Evolutionary conservation across 2,113 vertebrate species (phyloP).

Genomic region (Mionectes macconnelli): DNA sequence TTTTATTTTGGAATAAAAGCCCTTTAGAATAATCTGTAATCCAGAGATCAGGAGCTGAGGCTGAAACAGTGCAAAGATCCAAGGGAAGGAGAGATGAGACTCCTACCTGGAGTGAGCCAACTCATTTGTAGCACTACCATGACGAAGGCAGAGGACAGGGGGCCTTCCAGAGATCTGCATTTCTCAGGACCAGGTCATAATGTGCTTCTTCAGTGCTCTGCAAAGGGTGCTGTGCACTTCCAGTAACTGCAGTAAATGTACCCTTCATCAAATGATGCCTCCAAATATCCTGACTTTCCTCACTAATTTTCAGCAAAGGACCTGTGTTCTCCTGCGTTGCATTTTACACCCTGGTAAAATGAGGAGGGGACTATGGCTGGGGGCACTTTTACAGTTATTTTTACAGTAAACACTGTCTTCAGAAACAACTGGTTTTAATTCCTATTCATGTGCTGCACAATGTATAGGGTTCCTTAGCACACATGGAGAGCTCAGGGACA

Average conservation of each 20-base stretch:
- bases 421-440: neutral
- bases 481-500: neutral
- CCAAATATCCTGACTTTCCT: neutral
- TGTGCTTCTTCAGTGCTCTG: neutral
- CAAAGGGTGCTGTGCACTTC: neutral
- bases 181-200: neutral
- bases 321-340: neutral
- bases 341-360: neutral
- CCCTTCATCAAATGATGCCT: neutral
- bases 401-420: neutral
- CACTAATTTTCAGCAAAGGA: neutral
- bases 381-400: neutral
- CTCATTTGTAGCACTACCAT: neutral
- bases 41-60: neutral
- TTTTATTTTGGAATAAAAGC: neutral
- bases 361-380: neutral
- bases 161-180: neutral
- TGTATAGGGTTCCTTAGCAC: neutral
- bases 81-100: neutral
- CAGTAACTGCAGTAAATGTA: neutral
- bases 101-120: fast-evolving
- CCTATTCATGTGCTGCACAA: neutral
- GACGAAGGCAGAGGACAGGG: neutral
- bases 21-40: neutral
- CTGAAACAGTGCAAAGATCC: neutral